phyloP scores from a whole-genome alignment of 2,113 vertebrate genomes.

The human region DNA sequence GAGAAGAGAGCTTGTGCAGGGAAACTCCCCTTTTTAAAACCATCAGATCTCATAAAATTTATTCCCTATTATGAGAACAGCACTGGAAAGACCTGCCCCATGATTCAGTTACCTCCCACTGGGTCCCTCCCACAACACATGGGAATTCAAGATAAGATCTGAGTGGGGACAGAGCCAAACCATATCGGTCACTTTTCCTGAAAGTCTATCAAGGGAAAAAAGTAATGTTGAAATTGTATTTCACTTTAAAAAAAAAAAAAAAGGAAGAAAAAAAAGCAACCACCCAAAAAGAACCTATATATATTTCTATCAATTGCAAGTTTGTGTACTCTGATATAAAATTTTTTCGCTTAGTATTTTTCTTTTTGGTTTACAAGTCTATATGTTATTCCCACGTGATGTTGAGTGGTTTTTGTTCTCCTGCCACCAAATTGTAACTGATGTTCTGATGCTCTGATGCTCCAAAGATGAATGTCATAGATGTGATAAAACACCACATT shows the following conservation, averaged over 20 bases:
- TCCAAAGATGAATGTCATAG: neutral
- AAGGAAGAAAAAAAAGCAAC: neutral
- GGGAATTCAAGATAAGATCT: too few species aligned
- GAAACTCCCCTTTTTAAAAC: too few species aligned
- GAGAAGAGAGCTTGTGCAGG: too few species aligned
- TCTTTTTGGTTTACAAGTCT: neutral
- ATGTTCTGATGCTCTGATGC: neutral
- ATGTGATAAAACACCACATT: neutral
- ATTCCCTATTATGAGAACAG: too few species aligned
- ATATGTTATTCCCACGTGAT: neutral
- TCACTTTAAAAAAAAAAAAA: neutral
- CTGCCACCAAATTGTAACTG: neutral
- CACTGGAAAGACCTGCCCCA: too few species aligned
- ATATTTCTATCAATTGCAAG: neutral
- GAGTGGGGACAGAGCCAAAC: too few species aligned
- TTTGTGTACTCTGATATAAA: neutral
- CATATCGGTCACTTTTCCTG: neutral
- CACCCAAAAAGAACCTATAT: neutral
- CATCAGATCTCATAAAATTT: too few species aligned
- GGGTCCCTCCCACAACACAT: too few species aligned
- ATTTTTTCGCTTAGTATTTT: neutral
- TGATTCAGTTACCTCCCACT: too few species aligned
- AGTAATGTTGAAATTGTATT: neutral
- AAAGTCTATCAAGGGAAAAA: neutral
- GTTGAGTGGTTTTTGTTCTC: neutral